Percentiles rank a stretch among this genome's conserved stretches.
phyloP scores from a whole-genome alignment of 2,113 vertebrate genomes.

The Scomber colias region DNA sequence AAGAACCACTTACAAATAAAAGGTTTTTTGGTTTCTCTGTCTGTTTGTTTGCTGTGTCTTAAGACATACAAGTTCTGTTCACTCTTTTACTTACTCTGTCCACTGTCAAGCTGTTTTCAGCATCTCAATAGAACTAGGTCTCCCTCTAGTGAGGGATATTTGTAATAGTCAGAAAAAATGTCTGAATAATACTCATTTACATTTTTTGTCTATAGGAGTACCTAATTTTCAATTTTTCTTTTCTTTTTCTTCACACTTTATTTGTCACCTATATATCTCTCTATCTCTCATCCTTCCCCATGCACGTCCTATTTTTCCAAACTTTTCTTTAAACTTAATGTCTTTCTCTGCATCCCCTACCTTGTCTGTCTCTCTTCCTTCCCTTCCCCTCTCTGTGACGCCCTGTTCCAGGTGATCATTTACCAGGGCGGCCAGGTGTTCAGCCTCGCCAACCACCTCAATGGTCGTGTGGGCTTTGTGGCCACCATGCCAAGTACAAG shows the following conservation, averaged over 20 bases:
- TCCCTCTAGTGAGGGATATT: slow-evolving; percentile 68
- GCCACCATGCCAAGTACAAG: slow-evolving; percentile 98
- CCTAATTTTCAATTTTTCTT: background rate
- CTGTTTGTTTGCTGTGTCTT: slow-evolving; percentile 45
- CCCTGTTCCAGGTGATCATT: slow-evolving; percentile 91
- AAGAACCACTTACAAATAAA: slow-evolving; percentile 61
- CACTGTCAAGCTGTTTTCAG: background rate
- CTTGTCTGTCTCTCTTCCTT: background rate
- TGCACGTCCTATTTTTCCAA: background rate
- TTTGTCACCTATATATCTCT: background rate
- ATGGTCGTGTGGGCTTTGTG: slow-evolving; percentile 94
- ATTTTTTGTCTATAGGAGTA: background rate
- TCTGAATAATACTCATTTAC: background rate
- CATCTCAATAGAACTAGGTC: slow-evolving; percentile 37
- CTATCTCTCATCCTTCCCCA: background rate
- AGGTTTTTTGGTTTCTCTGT: slow-evolving; percentile 40
- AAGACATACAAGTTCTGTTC: slow-evolving; percentile 25
- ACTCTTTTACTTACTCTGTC: slow-evolving; percentile 3
- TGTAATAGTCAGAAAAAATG: slow-evolving; percentile 9
- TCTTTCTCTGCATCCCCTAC: background rate
- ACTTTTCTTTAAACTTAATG: background rate
- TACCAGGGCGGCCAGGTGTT: slow-evolving; percentile 98
- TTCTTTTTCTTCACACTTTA: background rate
- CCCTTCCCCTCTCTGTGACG: background rate
- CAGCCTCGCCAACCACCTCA: slow-evolving; percentile 92